phyloP scores from a whole-genome alignment of 2,888 invertebrate genomes.

The Pollenia angustigena region DNA sequence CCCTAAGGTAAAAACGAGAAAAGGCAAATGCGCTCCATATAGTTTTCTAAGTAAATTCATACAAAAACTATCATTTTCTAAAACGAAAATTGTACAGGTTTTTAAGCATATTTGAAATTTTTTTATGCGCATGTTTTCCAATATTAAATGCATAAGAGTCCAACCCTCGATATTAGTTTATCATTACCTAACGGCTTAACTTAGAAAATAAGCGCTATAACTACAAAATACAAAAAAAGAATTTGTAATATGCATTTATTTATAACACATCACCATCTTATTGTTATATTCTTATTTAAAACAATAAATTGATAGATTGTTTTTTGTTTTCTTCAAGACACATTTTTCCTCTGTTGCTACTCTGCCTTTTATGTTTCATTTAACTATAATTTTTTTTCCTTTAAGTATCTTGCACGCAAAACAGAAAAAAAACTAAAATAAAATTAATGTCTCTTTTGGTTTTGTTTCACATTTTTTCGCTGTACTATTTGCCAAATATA shows the following conservation, averaged over 20 bases:
- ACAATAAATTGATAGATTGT: slow-evolving; percentile 35
- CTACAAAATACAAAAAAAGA: too few relatives aligned
- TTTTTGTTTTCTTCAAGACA: background rate
- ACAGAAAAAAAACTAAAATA: slow-evolving; percentile 72
- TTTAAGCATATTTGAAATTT: too few relatives aligned
- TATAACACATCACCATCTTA: background rate
- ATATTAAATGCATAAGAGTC: too few relatives aligned
- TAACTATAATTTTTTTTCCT: background rate
- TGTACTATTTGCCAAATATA: slow-evolving; percentile 21
- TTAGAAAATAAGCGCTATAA: too few relatives aligned
- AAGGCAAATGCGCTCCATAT: too few relatives aligned
- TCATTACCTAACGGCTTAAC: too few relatives aligned
- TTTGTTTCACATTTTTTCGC: slow-evolving; percentile 44
- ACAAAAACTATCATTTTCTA: too few relatives aligned
- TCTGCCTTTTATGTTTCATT: background rate
- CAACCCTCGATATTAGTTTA: too few relatives aligned
- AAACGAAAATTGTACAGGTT: too few relatives aligned
- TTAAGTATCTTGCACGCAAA: slow-evolving; percentile 77
- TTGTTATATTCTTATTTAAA: background rate
- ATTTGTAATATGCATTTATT: background rate
- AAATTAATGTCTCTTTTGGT: slow-evolving; percentile 80
- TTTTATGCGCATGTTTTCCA: too few relatives aligned
- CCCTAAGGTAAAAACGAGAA: too few relatives aligned
- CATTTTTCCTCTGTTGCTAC: slow-evolving; percentile 28
- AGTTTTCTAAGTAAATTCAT: too few relatives aligned